Evolutionary conservation across 2,113 vertebrate species (phyloP).

Genomic region (Pontoporia blainvillei): DNA sequence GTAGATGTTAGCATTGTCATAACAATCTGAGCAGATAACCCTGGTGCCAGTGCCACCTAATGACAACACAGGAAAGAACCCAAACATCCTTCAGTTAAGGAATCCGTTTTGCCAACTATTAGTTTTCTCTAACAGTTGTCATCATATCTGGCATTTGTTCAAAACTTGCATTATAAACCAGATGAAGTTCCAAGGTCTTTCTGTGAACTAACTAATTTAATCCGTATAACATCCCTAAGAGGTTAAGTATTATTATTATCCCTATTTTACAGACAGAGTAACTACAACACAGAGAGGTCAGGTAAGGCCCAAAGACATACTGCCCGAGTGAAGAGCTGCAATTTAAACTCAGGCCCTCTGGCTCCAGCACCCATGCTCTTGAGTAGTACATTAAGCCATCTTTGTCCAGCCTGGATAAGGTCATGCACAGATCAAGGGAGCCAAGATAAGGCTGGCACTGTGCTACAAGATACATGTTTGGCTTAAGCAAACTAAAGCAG

Average conservation of each 20-base stretch:
- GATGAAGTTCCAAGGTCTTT: background rate
- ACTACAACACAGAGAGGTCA: background rate
- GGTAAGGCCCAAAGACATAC: background rate
- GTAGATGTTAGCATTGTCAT: conserved; percentile 96
- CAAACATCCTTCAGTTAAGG: background rate
- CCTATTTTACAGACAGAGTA: background rate
- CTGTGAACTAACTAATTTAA: background rate
- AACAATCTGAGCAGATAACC: conserved; percentile 97
- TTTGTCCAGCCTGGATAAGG: background rate
- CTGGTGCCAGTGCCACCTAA: conserved; percentile 81
- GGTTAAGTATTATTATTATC: background rate
- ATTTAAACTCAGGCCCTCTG: background rate
- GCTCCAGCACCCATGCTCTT: background rate
- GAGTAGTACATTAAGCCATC: background rate
- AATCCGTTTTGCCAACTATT: background rate
- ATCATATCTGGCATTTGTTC: background rate
- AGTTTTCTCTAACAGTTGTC: background rate
- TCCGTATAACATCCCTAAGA: background rate
- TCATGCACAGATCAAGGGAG: background rate
- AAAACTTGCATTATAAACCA: background rate
- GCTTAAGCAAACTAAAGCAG: background rate
- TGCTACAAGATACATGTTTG: background rate
- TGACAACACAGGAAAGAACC: background rate
- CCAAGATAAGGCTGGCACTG: background rate
- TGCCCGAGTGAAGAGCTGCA: background rate